Evolutionary conservation across 2,888 invertebrate genomes (phyloP).

Genomic region (Volucella bombylans): DNA sequence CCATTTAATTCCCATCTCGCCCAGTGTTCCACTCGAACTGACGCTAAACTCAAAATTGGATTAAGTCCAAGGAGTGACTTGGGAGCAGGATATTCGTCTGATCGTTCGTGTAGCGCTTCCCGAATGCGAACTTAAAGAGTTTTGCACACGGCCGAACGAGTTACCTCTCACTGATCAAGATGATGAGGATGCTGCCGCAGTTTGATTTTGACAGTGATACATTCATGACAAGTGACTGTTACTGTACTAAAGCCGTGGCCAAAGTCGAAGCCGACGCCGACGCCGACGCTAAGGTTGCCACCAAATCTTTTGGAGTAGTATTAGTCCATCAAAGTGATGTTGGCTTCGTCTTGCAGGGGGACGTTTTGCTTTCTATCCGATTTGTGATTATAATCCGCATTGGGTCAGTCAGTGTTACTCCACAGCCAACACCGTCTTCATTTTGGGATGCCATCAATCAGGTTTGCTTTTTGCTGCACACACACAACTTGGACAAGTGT

Average conservation of each 20-base stretch:
- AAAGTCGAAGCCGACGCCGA: slow-evolving; percentile 62
- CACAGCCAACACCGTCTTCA: slow-evolving; percentile 32
- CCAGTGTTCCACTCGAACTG: slow-evolving; percentile 71
- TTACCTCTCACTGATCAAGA: slow-evolving; percentile 51
- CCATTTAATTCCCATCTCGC: slow-evolving; percentile 58
- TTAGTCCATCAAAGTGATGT: slow-evolving; percentile 66
- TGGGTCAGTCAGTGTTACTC: slow-evolving; percentile 41
- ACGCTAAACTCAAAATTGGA: slow-evolving; percentile 73
- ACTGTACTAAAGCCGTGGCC: slow-evolving; percentile 47
- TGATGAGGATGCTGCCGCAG: slow-evolving; percentile 69
- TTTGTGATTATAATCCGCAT: slow-evolving; percentile 68
- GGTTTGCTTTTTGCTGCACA: slow-evolving; percentile 26
- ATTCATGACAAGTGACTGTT: slow-evolving; percentile 72
- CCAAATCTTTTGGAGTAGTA: slow-evolving; percentile 19
- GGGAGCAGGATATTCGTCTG: slow-evolving; percentile 66
- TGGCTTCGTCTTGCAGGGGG: slow-evolving; percentile 24
- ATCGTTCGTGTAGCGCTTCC: slow-evolving; percentile 48
- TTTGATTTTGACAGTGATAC: slow-evolving; percentile 73
- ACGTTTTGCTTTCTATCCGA: slow-evolving; percentile 54
- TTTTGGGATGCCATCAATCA: slow-evolving; percentile 71
- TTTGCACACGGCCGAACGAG: slow-evolving; percentile 52
- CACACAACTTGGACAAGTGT: slow-evolving; percentile 61
- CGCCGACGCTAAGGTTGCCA: slow-evolving; percentile 32
- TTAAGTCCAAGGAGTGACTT: slow-evolving; percentile 69
- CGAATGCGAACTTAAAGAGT: slow-evolving; percentile 24